These are phyloP conservation scores for Saguinus imperator DNA, from an alignment of 2,113 vertebrate genomes.

Conservation along the genomic window DNA sequence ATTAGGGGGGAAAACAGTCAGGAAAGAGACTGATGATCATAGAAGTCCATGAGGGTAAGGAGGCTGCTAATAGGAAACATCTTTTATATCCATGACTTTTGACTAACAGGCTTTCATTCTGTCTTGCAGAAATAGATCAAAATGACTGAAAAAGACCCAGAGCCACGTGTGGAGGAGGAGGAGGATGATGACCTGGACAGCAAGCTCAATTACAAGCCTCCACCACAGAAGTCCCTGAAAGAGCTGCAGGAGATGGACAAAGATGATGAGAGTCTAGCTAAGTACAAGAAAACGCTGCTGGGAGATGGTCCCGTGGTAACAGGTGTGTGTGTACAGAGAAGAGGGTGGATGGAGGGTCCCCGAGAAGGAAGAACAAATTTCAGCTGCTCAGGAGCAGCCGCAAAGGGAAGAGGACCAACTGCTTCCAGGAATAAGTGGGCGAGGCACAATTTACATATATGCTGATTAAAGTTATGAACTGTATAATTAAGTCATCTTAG, in stretches of 20 bases:
- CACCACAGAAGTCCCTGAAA: constrained; percentile 88
- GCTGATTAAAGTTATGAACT: background rate
- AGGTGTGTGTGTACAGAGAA: constrained; percentile 76
- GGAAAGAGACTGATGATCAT: background rate
- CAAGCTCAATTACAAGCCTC: constrained; percentile 89
- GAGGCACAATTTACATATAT: background rate
- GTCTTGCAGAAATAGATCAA: constrained; percentile 57
- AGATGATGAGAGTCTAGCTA: constrained; percentile 87
- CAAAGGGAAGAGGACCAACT: background rate
- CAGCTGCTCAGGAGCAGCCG: background rate
- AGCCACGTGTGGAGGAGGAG: constrained; percentile 84
- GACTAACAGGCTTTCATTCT: background rate
- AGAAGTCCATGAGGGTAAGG: background rate
- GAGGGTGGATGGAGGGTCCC: background rate
- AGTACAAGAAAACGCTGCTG: constrained; percentile 89
- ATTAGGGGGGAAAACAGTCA: background rate
- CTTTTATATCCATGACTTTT: background rate
- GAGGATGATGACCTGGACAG: constrained; percentile 86
- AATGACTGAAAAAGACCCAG: constrained; percentile 87
- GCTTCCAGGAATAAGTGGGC: background rate
- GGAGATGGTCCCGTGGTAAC: constrained; percentile 86
- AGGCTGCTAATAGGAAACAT: background rate
- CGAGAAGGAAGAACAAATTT: fast-evolving
- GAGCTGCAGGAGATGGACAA: constrained; percentile 90
- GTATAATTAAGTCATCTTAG: background rate